Evolutionary conservation across 2,797 vertebrate genomes (phyloP), one percentile per base, ranked within the genome.

Genomic region (Cynodonichthys magdalenae): DNA sequence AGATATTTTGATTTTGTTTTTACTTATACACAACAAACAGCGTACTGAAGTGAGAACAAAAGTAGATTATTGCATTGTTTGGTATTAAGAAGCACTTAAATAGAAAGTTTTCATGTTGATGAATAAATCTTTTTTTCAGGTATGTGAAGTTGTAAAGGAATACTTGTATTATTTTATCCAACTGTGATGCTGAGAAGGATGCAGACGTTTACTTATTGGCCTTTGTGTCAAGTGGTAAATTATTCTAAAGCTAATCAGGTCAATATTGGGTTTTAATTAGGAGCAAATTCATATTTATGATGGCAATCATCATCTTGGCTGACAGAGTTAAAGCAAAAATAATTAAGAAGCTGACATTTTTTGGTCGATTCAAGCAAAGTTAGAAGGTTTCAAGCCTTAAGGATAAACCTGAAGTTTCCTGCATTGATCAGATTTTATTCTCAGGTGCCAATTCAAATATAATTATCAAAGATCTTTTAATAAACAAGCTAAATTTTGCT

Each of bases 341-440:
- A 39, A 39, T 15, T 53, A 75, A 71, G 52, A 67, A 50, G 49
- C 52, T 72, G 62, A 62, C 58, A 18, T 47, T 47, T 47, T 57
- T 19, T 73, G 63, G 55, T 63, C 59, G 54, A 57, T 39, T 57
- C 44, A 41, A 69, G n/a, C 18, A 10, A 58, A 62, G 61, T 44
- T 41, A 47, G 58, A 59, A n/a, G 39, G 55, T 50, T 63, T 12
- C 60, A 9, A 74, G 41, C 7, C 27, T 47, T 74, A 19, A 64
- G 74, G 75, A 53, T 63, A 24, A 24, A 24, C 48, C 47, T 74
- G 47, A 27, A 63, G 79, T 83, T 57, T 64, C 57, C 15, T 27
- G 9, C 58, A 61, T 17, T 66, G 39, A 75, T 76, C 28, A 65
- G 20, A 59, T 9, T n/a, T 49, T 15, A 49, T 59, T 39, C 15